Evolutionary conservation across 2,888 invertebrate species (phyloP), one percentile per base, ranked within the genome.

Genomic region (Glyphotaelius pellucidus): DNA sequence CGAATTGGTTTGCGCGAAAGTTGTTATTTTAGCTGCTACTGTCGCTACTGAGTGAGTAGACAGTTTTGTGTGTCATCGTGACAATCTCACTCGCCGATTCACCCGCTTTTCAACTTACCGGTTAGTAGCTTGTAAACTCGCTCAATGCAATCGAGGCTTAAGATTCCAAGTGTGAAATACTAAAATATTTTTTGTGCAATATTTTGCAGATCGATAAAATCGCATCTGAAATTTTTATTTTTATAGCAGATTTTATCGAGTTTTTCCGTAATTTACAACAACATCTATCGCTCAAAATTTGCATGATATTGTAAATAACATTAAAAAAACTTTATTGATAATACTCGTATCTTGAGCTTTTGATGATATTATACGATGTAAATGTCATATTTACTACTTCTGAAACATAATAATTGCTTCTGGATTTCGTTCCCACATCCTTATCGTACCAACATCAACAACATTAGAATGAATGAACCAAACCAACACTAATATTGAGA

Each of bases 351-450:
- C 7, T 67, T 67, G 67, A 67, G 67, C n/a, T 67, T 25, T n/a
- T 67, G 67, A 67, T 67, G 67, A 25, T 67, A 9, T 67, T 67
- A 67, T 67, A 67, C 67, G 67, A 67, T 9, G 67, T 67, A 67
- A 67, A 67, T 67, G 67, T 67, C 67, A n/a, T n/a, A 67, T 67
- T 67, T 67, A 67, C 67, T 67, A 67, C 67, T 67, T 67, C 67
- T 67, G 25, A 9, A n/a, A n/a, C 25, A 67, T 25, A 67, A 67
- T 67, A 25, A 25, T 67, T 67, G 25, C 25, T 25, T 67, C 67
- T 67, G 67, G 67, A 67, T 67, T 67, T 67, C n/a, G 67, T 67
- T 67, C 67, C 67, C 67, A 67, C 67, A 67, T 67, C 67, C n/a
- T 67, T 25, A 67, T n/a, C 67, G 67, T 25, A 67, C 9, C 9